These are phyloP conservation scores for Apis florea DNA, from an alignment of 1,140 invertebrate genomes.

Conservation along the genomic window DNA sequence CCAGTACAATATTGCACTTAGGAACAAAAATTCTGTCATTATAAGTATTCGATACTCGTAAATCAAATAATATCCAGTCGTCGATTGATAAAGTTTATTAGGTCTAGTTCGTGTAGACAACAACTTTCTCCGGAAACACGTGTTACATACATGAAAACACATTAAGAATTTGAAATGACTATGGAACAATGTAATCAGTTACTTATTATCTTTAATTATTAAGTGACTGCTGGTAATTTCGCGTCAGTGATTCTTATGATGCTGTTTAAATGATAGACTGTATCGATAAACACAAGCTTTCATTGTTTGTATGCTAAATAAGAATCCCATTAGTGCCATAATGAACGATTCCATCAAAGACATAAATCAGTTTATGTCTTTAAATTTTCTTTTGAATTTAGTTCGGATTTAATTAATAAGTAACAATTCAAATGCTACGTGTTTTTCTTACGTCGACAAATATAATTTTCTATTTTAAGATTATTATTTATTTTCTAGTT, in stretches of 20 bases:
- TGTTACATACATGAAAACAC: not conserved
- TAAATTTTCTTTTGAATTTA: not conserved
- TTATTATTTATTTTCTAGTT: not conserved
- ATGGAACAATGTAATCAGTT: conserved; percentile 20
- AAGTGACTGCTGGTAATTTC: not conserved
- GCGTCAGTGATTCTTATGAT: not conserved
- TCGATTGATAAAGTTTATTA: conserved; percentile 13
- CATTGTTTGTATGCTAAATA: conserved; percentile 13
- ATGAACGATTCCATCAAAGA: not conserved
- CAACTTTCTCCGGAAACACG: conserved; percentile 12
- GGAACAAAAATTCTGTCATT: too few species aligned
- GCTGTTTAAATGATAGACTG: not conserved
- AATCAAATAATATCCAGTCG: not conserved
- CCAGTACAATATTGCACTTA: too few species aligned
- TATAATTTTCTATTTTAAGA: not conserved
- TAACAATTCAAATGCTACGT: not conserved
- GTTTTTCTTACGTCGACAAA: not conserved
- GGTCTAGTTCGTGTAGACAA: not conserved
- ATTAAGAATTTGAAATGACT: not conserved
- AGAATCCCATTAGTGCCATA: not conserved
- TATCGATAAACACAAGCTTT: conserved; percentile 9
- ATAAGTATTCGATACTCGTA: too few species aligned
- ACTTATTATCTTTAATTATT: conserved; percentile 19
- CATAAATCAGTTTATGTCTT: not conserved
- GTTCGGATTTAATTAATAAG: not conserved